Percentiles rank a stretch among this genome's conserved stretches.
Conservation (phyloP, 2,113 vertebrate genomes). For the Oncorhynchus gorbuscha region DNA sequence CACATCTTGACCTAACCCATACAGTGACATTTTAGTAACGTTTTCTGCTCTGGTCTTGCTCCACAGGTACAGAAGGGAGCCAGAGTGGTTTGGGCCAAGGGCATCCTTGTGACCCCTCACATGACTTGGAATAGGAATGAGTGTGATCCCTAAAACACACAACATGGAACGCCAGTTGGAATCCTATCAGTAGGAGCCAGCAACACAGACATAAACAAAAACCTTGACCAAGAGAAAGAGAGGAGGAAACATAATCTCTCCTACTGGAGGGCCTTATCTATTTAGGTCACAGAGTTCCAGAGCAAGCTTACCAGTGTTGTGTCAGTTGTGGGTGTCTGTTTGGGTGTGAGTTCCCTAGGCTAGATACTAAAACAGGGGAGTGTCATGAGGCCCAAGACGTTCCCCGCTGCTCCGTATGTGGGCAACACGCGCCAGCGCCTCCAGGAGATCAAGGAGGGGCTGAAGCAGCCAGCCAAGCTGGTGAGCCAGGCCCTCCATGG, state of each 20-base stretch:
- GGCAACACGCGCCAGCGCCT: slow-evolving; percentile 95
- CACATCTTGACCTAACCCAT: slow-evolving; percentile 18
- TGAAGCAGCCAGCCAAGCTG: slow-evolving; percentile 93
- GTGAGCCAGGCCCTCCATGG: slow-evolving; percentile 81
- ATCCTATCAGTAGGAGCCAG: slow-evolving; percentile 13
- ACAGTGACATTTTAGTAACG: no score
- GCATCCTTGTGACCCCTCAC: slow-evolving; percentile 51
- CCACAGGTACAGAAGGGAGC: slow-evolving; percentile 65
- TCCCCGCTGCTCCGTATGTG: slow-evolving; percentile 92
- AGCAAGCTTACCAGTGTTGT: slow-evolving; percentile 9
- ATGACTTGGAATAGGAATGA: slow-evolving; percentile 70
- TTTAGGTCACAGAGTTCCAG: slow-evolving; percentile 43
- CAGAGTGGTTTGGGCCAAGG: slow-evolving; percentile 57
- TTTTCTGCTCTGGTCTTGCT: slow-evolving; percentile 21
- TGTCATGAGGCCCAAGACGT: slow-evolving; percentile 98
- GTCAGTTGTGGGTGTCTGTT: not conserved
- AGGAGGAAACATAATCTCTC: slow-evolving; percentile 27
- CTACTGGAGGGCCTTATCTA: slow-evolving; percentile 43
- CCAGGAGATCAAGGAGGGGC: slow-evolving; percentile 95
- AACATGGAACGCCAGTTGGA: slow-evolving; percentile 65
- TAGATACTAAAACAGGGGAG: slow-evolving; percentile 7
- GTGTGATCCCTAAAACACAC: slow-evolving; percentile 66
- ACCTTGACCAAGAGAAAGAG: not conserved
- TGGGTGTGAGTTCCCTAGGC: slow-evolving; percentile 27
- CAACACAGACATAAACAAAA: not conserved